Evolutionary conservation across 2,113 vertebrate species (phyloP), one percentile per base, ranked within the genome.

Genomic region (Promerops cafer): DNA sequence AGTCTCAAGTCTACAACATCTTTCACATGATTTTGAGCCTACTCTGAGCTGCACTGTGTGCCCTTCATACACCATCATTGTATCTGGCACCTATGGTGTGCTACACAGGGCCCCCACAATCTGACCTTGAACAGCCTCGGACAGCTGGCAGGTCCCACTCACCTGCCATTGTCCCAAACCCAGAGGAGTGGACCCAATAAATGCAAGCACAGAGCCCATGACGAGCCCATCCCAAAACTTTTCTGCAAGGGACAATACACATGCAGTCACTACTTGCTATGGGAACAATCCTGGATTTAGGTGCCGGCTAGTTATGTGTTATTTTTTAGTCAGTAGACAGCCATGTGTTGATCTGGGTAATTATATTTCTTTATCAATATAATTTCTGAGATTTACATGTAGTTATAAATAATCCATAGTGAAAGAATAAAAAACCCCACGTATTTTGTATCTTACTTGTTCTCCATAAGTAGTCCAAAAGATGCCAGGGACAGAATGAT

Each of bases 401-500:
- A 61, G 37, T 28, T 53, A 54, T 15, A 63, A 79, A 49, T 28
- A 70, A 83, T 23, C 16, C 9, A 70, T 40, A 91, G 56, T 15
- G 54, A 74, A 54, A 54, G 45, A 81, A 77, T 42, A 60, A 60
- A 77, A 37, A 59, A 37, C 2, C 7, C 39, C 8, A 44, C 6
- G 4, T 24, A 19, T 30, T 90, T 74, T 64, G 40, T 30, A 18
- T 93, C 96, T 97, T 98, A 97, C 99, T 98, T 99, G 96, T 98
- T 98, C 54, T 99, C 99, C 26, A 98, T 96, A 91, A 99, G 96
- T 79, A 98, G 98, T 50, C 99, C 99, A 64, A 99, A 97, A 37
- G 98, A 98, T 10, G 98, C 98, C 94, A 99, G 97, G 4, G 99
- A 99, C 65, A 99, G 95, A 91, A 99, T 97, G 68, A 99, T 91